phyloP scores from a whole-genome alignment of 2,113 vertebrate species.

The Gymnorhina tibicen region DNA sequence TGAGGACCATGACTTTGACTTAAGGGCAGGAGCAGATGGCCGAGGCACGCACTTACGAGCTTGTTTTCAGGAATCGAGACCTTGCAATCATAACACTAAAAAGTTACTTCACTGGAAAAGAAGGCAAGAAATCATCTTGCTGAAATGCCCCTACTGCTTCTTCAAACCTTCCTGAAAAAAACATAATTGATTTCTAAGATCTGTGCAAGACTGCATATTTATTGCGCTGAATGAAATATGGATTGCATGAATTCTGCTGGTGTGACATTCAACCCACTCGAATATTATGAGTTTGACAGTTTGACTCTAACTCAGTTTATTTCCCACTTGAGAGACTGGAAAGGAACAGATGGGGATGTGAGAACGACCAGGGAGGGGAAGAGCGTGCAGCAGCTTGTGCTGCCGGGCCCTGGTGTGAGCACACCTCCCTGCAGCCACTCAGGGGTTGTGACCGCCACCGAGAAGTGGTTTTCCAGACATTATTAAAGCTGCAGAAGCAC shows the following conservation, averaged over 20 bases:
- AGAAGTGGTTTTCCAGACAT: constrained; percentile 25
- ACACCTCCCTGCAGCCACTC: constrained; percentile 1
- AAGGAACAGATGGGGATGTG: constrained; percentile 63
- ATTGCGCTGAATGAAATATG: constrained; percentile 21
- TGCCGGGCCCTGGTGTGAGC: background rate
- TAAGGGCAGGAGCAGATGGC: constrained; percentile 54
- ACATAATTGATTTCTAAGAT: constrained; percentile 3
- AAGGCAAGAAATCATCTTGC: constrained; percentile 15
- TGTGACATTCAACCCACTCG: constrained; percentile 52
- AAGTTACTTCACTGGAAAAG: constrained; percentile 23
- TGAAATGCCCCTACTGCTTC: background rate
- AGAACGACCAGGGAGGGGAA: constrained; percentile 40
- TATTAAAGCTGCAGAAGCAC: constrained; percentile 28
- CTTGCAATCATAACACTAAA: background rate
- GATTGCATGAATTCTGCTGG: constrained; percentile 34
- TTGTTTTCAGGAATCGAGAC: constrained; percentile 31
- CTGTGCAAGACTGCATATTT: background rate
- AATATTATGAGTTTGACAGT: constrained; percentile 62
- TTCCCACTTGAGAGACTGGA: constrained; percentile 62
- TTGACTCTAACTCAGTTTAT: constrained; percentile 59
- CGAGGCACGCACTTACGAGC: background rate
- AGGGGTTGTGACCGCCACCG: background rate
- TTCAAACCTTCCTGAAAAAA: background rate
- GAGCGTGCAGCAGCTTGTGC: constrained; percentile 28
- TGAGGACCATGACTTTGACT: constrained; percentile 60